phyloP scores from a whole-genome alignment of 2,113 vertebrate species.

The Aphelocoma coerulescens region DNA sequence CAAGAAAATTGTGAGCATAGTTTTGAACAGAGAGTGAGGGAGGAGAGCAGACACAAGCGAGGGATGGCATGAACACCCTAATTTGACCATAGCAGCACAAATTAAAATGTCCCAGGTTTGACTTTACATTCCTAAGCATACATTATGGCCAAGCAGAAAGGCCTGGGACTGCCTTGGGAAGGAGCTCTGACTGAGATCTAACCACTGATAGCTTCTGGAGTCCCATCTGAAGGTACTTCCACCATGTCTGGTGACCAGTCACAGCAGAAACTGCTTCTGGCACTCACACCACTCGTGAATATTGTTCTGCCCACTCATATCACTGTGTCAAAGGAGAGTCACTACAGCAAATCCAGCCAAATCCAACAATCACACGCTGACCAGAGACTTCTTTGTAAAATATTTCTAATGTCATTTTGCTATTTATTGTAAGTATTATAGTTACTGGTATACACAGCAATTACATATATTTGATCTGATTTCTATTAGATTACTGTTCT shows the following conservation, averaged over 20 bases:
- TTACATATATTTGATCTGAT: not conserved
- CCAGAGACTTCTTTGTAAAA: not conserved
- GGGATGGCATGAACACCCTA: not conserved
- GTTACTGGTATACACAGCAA: not conserved
- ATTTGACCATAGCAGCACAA: not conserved
- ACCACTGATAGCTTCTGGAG: not conserved
- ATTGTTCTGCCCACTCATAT: not conserved
- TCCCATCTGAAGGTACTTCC: not conserved
- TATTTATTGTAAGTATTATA: not conserved
- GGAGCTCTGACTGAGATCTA: not conserved
- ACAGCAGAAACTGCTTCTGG: not conserved
- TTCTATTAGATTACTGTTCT: not conserved
- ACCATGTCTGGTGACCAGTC: not conserved
- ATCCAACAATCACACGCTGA: not conserved
- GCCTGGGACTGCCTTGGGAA: not conserved
- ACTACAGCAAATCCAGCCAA: not conserved
- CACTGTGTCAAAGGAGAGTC: not conserved
- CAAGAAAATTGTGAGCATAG: not conserved
- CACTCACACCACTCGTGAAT: accelerated
- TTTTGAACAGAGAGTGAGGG: not conserved
- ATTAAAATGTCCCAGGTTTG: not conserved
- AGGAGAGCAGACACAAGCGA: not conserved
- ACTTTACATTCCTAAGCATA: not conserved
- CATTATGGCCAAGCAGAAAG: not conserved
- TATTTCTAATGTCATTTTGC: not conserved